phyloP scores from a whole-genome alignment of 2,888 invertebrate genomes.

The Sphaerophoria taeniata region DNA sequence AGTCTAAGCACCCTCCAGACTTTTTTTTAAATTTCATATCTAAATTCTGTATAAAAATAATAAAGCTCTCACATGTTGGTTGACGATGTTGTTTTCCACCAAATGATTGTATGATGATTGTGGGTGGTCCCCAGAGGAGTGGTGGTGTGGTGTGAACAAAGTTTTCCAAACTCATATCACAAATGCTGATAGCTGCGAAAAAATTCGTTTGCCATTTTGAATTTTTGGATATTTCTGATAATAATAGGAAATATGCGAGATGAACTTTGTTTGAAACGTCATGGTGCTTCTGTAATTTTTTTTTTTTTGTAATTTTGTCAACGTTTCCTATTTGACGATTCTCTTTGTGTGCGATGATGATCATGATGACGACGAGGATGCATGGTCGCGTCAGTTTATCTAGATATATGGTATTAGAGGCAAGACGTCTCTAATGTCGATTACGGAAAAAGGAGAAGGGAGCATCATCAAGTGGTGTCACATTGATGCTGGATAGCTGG shows the following conservation, averaged over 20 bases:
- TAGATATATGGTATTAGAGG: not conserved
- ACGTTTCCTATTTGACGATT: slow-evolving; percentile 8
- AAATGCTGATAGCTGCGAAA: slow-evolving; percentile 41
- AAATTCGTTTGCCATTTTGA: not conserved
- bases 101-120: not conserved
- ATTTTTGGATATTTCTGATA: slow-evolving; percentile 46
- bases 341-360: slow-evolving; percentile 34
- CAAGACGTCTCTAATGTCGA: slow-evolving; percentile 7
- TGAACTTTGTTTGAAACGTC: slow-evolving; percentile 49
- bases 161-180: slow-evolving; percentile 20
- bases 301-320: not conserved
- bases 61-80: slow-evolving; percentile 17
- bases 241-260: slow-evolving; percentile 51
- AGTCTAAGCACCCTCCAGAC: slow-evolving; percentile 16
- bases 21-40: not conserved
- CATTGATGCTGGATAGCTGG: slow-evolving; percentile 34
- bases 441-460: slow-evolving; percentile 7
- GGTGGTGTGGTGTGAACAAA: not conserved
- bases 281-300: slow-evolving; percentile 4
- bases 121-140: not conserved
- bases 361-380: slow-evolving; percentile 4
- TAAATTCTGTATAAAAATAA: not conserved
- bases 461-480: slow-evolving; percentile 63
- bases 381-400: not conserved
- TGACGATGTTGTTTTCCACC: slow-evolving; percentile 17